Base-by-base conservation (phyloP, 2,797 vertebrate species). In the Gymnoscopelus braueri region DNA sequence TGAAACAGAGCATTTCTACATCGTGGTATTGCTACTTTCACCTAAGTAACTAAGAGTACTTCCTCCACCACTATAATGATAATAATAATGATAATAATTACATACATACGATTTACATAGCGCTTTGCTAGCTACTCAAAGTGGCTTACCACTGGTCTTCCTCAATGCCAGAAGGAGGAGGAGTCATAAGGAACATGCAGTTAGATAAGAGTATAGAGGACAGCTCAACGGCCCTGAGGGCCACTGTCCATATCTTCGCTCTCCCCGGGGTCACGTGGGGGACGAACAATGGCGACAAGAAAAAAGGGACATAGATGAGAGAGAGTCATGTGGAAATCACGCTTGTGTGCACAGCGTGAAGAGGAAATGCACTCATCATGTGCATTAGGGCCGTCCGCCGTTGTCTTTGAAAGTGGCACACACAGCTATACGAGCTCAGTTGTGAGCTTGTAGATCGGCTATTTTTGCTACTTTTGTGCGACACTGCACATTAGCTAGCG, bases 201-300 rank as follows among this genome's bases (percentile, higher is more conserved):
- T 71, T 9, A 32, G 59, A 72, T 14, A 53, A 32, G 26, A 69
- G 51, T 39, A 5, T 47, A 72, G 69, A 13, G 60, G 39, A 44
- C 81, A 74, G 70, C 79, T 78, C 14, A 7, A 14, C 71, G 74
- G 79, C 83, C 70, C 63, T 44, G 62, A 44, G 35, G 60, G 12
- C 70, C 60, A 49, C n/a, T 61, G 7, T 58, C 53, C 75, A 53
- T 52, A 44, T 44, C 39, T 8, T 8, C 9, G 39, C 39, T 44
- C 39, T 44, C 39, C 39, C 7, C 9, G 7, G 54, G 54, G 32
- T 65, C 51, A 55, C 26, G 51, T 54, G 51, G 51, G 2, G 9
- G 26, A n/a, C 12, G 66, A 72, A 86, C 74, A 83, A 87, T 44
- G 39, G 39, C 81, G 72, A 54, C 64, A 26, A 71, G 71, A 80